Evolutionary conservation across 2,888 invertebrate species (phyloP), one percentile per base, ranked within the genome.

Genomic region (Stegophylla sp.): DNA sequence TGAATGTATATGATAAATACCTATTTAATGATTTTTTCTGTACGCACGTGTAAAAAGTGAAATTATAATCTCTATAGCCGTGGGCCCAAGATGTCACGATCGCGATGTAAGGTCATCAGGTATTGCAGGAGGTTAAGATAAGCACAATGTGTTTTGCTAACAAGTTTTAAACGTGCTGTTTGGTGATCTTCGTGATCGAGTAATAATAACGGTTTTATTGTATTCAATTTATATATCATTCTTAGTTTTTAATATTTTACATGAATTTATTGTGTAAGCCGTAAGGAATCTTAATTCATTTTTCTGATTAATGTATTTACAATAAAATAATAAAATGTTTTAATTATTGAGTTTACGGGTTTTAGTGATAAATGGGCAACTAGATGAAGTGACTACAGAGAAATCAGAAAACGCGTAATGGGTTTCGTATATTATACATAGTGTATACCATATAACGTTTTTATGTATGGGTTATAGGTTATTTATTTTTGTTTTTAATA

Each of bases 101-200:
- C 45, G 43, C 56, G 10, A 26, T 79, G 67, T 79, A 69, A 79
- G 77, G 77, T 79, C 77, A 45, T 79, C 66, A 76, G 56, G 66
- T 56, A 56, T 67, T 67, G 53, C 56, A 67, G 26, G 56, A 67
- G 56, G 67, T 77, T 45, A 59, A 28, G 56, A 48, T 61, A 56
- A 79, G 26, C 23, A 69, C 53, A 77, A 61, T 59, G 67, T 45
- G 69, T 12, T 71, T 23, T 63, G 63, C 63, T 63, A 63, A 74
- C 48, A 63, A 20, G 59, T 77, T 43, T 0, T 43, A 56, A 66
- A 59, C 56, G 67, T 56, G 53, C 43, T 53, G 43, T 67, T 67
- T 34, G 45, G 12, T 48, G 17, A 64, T n/a, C 41, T 13, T 76
- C 74, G 41, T 76, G 53, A 64, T 53, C 23, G 13, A 34, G 48